These are phyloP conservation scores for Mesaphorura yosii DNA, from an alignment of 1,140 invertebrate genomes.

Conservation along the genomic window DNA sequence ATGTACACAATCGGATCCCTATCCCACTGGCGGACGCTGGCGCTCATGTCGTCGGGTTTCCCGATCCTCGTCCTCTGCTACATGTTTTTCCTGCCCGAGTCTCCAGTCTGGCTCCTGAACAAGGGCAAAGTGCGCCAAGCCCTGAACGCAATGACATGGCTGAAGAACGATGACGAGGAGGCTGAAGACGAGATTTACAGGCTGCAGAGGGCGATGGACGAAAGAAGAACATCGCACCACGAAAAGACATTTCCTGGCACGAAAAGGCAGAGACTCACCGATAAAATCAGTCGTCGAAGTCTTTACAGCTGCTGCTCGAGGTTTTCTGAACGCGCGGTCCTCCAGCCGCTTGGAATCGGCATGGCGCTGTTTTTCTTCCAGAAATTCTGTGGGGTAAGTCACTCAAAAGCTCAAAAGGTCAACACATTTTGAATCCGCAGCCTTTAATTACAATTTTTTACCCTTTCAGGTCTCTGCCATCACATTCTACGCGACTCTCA, in stretches of 20 bases:
- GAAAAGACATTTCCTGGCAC: neutral
- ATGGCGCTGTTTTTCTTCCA: conserved; percentile 59
- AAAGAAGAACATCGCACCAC: conserved; percentile 8
- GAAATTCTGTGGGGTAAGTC: conserved; percentile 52
- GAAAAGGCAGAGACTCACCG: neutral
- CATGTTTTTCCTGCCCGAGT: conserved; percentile 51
- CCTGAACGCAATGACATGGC: conserved; percentile 33
- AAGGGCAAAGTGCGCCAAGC: conserved; percentile 31
- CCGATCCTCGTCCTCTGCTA: conserved; percentile 46
- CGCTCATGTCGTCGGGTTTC: conserved; percentile 47
- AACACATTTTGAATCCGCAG: too few relatives aligned
- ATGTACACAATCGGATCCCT: conserved; percentile 32
- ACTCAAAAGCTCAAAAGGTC: neutral
- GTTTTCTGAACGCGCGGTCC: conserved; percentile 39
- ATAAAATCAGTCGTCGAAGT: conserved; percentile 15
- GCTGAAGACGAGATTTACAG: conserved; percentile 37
- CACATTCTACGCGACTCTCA: conserved; percentile 58
- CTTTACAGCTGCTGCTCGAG: conserved; percentile 34
- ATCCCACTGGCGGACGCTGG: conserved; percentile 37
- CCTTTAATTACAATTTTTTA: too few relatives aligned
- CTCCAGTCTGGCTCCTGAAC: conserved; percentile 51
- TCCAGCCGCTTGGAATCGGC: conserved; percentile 53
- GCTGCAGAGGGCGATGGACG: conserved; percentile 39
- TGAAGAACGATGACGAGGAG: conserved; percentile 36
- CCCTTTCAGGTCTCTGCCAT: conserved; percentile 36